A percentile compares a stretch with the other conserved stretches of the same genome.
Conservation (phyloP, 2,888 invertebrate species). For the Nezara viridula region DNA sequence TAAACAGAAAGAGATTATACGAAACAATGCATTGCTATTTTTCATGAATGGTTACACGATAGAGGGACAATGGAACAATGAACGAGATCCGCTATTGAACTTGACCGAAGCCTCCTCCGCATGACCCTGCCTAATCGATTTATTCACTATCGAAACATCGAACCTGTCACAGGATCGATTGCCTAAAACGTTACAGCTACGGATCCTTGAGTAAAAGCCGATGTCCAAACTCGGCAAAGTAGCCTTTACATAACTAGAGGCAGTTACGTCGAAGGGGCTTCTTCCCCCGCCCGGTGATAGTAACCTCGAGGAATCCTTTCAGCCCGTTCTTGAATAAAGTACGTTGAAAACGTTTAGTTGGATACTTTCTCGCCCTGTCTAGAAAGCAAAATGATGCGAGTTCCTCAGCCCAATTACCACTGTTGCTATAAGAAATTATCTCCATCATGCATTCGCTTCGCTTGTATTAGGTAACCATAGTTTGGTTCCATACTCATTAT, state of each 20-base stretch:
- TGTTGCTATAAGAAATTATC: constrained; percentile 13
- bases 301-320: constrained; percentile 4
- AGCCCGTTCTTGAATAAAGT: background rate
- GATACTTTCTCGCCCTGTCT: background rate
- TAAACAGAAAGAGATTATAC: too few relatives aligned
- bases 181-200: background rate
- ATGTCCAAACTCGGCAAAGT: background rate
- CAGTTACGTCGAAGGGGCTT: background rate
- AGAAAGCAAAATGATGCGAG: background rate
- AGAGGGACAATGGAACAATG: background rate
- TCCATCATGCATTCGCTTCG: background rate
- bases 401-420: background rate
- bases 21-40: background rate
- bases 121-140: constrained; percentile 26
- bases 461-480: background rate
- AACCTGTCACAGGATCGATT: background rate
- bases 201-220: background rate
- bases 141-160: background rate
- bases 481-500: background rate
- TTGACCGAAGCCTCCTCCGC: background rate
- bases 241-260: constrained; percentile 14
- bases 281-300: background rate
- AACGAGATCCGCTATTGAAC: background rate
- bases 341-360: background rate
- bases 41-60: background rate